A percentile compares a stretch with the other conserved stretches of the same genome.
These are phyloP conservation scores for Chorisops tibialis DNA, from an alignment of 2,888 invertebrate species.

Conservation along the genomic window DNA sequence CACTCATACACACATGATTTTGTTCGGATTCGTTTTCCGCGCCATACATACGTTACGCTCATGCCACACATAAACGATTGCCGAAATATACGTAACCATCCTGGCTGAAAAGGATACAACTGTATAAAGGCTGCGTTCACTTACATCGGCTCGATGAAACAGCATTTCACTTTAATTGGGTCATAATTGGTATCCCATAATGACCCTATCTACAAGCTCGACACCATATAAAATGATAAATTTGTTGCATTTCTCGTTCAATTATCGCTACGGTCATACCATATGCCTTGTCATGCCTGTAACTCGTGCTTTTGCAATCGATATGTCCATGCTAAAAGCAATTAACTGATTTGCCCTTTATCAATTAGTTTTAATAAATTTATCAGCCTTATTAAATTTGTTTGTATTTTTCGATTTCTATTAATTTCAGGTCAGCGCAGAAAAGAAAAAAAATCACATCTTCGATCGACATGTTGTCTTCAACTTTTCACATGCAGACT, in stretches of 20 bases:
- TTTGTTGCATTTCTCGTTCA: background rate
- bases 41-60: too few species aligned
- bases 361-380: conserved; percentile 22
- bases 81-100: too few species aligned
- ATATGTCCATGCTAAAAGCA: too few species aligned
- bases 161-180: conserved; percentile 13
- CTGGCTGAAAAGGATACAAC: too few species aligned
- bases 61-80: too few species aligned
- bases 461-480: background rate
- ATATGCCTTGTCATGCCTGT: too few species aligned
- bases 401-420: conserved; percentile 11
- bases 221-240: conserved; percentile 15
- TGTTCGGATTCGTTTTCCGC: background rate
- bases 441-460: background rate
- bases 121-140: background rate
- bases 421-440: conserved; percentile 17
- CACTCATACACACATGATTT: background rate
- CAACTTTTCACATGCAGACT: background rate
- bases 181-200: conserved; percentile 23
- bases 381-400: conserved; percentile 6
- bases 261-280: conserved; percentile 1
- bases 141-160: background rate
- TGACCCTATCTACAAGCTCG: conserved; percentile 4
- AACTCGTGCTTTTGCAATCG: too few species aligned
- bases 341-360: conserved; percentile 10